Conservation (phyloP, 2,113 vertebrate genomes). For the Stegostoma tigrinum region DNA sequence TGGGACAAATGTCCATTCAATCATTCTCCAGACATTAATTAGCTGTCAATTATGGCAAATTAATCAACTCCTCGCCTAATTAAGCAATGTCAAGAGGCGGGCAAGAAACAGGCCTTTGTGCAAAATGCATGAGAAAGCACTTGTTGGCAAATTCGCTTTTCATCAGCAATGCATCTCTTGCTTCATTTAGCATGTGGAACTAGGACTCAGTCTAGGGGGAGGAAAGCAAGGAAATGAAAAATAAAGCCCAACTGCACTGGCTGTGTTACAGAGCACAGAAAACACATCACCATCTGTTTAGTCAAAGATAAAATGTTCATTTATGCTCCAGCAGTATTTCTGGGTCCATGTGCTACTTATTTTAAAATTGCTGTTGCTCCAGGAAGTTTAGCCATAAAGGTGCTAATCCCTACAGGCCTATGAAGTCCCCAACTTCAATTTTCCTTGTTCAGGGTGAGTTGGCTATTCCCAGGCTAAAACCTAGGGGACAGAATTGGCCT, state of each 20-base stretch:
- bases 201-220: not conserved
- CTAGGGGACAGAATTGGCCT: not conserved
- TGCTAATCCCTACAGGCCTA: not conserved
- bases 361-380: not conserved
- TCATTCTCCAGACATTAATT: slow-evolving; percentile 87
- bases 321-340: not conserved
- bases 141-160: slow-evolving; percentile 77
- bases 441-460: not conserved
- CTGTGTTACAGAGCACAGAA: not conserved
- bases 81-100: slow-evolving; percentile 92
- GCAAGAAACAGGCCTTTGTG: slow-evolving; percentile 83
- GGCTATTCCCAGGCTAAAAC: not conserved
- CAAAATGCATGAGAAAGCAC: slow-evolving; percentile 84
- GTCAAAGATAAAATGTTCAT: not conserved
- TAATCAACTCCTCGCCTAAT: slow-evolving; percentile 98
- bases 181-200: slow-evolving; percentile 41
- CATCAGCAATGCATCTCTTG: slow-evolving; percentile 64
- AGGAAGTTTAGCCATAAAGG: not conserved
- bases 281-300: slow-evolving; percentile 12
- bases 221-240: slow-evolving; percentile 9
- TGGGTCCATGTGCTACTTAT: not conserved
- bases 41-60: slow-evolving; percentile 99
- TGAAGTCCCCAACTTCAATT: not conserved
- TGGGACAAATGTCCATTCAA: slow-evolving; percentile 84
- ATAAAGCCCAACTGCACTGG: slow-evolving; percentile 10